Evolutionary conservation across 1,140 invertebrate species (phyloP), one percentile per base, ranked within the genome.

Genomic region (Cataglyphis hispanica): DNA sequence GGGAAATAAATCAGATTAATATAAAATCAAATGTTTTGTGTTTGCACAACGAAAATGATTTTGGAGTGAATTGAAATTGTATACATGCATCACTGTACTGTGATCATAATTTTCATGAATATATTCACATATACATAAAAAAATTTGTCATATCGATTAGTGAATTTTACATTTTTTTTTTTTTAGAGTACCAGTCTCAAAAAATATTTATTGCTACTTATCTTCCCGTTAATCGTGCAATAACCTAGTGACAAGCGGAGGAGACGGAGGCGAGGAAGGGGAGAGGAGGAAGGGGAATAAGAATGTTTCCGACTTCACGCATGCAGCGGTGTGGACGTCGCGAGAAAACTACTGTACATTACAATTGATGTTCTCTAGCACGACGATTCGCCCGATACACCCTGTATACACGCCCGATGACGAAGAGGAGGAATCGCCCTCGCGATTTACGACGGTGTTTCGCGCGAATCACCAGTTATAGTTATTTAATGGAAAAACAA

Each of bases 401-500:
- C 53, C 34, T 46, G 4, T 37, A 22, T 10, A n/a, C 5, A 6
- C 8, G 22, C 13, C 43, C n/a, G 19, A 25, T 5, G 81, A 56
- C 1, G 31, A 50, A 37, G 63, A 5, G 46, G 16, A 1, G 13
- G 34, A 43, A n/a, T 40, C 16, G 34, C 22, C 22, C 31, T 78
- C 7, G n/a, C 16, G 46, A 19, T 31, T 67, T 50, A 43, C 22
- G 53, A 13, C 27, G 10, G 53, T 27, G 27, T 76, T 50, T 10
- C 25, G n/a, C 37, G 34, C 13, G 5, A 63, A 58, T 46, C 31
- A 74, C 10, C 37, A 70, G 31, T 31, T 16, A 50, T 50, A 61
- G 58, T 63, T 61, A 66, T 84, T 69, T 76, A 40, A 69, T 6
- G 16, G 83, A 90, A 91, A 90, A 92, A 92, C 90, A 93, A 93